phyloP scores from a whole-genome alignment of 2,797 vertebrate genomes.

The Arctocebus calabarensis region DNA sequence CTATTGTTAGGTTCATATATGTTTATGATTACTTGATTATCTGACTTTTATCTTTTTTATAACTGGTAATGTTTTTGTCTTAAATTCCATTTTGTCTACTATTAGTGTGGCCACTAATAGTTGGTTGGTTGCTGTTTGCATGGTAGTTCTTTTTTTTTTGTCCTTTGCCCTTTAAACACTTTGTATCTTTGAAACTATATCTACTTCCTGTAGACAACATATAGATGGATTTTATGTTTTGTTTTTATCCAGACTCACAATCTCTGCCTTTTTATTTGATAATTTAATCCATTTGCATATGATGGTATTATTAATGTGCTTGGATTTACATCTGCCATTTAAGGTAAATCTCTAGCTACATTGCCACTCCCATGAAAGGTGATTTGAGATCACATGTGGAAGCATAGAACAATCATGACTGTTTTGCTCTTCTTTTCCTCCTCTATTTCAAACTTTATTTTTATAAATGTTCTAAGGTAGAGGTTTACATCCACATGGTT shows the following conservation, averaged over 20 bases:
- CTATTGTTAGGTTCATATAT: neutral
- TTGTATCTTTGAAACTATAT: slow-evolving; percentile 52
- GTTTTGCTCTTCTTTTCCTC: slow-evolving; percentile 54
- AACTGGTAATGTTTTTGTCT: slow-evolving; percentile 33
- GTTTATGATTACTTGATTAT: slow-evolving; percentile 36
- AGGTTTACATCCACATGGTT: slow-evolving; percentile 41
- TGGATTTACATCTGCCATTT: slow-evolving; percentile 14
- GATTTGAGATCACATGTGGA: neutral
- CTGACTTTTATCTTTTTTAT: slow-evolving; percentile 10
- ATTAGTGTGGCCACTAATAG: neutral
- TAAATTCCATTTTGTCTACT: slow-evolving; percentile 61
- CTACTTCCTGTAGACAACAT: neutral
- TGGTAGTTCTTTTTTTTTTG: neutral
- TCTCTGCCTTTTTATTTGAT: slow-evolving; percentile 44
- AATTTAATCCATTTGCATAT: slow-evolving; percentile 44
- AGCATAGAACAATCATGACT: neutral
- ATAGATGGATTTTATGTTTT: slow-evolving; percentile 24
- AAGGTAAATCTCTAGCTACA: slow-evolving; percentile 7
- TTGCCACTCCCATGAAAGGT: neutral
- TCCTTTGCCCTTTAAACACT: neutral
- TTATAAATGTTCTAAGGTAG: slow-evolving; percentile 28
- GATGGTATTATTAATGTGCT: slow-evolving; percentile 2
- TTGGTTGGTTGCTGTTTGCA: neutral
- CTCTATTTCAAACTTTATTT: slow-evolving; percentile 62
- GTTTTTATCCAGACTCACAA: slow-evolving; percentile 16